Evolutionary conservation across 2,113 vertebrate species (phyloP), one percentile per base, ranked within the genome.

Genomic region (Crypturellus undulatus): DNA sequence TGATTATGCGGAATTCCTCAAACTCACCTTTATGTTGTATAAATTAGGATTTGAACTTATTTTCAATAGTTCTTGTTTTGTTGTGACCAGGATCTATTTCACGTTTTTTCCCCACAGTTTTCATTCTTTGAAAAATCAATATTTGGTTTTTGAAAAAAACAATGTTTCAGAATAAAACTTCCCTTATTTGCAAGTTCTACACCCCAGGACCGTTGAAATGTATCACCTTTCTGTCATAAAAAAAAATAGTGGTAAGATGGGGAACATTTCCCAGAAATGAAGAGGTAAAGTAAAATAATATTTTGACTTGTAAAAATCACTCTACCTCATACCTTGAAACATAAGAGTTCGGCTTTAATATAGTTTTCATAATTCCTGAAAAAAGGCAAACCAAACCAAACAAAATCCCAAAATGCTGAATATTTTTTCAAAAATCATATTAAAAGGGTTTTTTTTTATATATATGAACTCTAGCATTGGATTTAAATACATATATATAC

Each of bases 101-200:
- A 9, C 8, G 38, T 69, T 58, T 58, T 79, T 52, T 77, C 59
- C 19, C 42, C 5, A 14, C 20, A 12, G 7, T 18, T 71, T 67
- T 62, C 1, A 0, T 14, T 25, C 3, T 5, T 34, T 86, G 68
- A 51, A 12, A 12, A 64, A 58, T 56, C 2, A 0, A 13, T 69
- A 40, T 42, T 25, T 52, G 51, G 25, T 52, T 52, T 52, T 54
- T 54, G 52, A 30, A 52, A 52, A 79, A 64, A 34, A 81, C 59
- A 6, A 42, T 0, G 0, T 77, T 85, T 83, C 40, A 49, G 26
- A 62, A 20, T 42, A 58, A 21, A 49, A 2, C 14, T 72, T 72
- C 32, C 20, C 14, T 12, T 25, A 13, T 47, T 88, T 86, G n/a
- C 40, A 18, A 8, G 12, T 64, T 79, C 58, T 63, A 15, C 38